Conservation (phyloP, 2,797 vertebrate genomes). For the Diplodus puntazzo region DNA sequence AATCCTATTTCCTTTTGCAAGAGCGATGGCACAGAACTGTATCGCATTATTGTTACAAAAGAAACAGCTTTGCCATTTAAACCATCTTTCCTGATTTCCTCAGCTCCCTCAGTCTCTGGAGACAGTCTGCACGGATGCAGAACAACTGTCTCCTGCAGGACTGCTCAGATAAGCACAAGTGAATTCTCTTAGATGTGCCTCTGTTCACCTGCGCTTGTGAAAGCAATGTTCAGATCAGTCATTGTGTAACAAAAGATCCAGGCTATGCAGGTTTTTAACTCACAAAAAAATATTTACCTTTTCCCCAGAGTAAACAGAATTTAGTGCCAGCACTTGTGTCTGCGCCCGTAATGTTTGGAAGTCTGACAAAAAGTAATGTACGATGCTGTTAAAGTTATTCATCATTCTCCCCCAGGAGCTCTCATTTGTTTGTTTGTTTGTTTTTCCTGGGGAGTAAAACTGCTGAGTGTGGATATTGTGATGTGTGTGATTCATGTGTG, state of each 20-base stretch:
- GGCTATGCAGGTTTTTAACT: constrained; percentile 77
- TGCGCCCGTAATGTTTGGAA: constrained; percentile 87
- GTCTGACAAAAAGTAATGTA: constrained; percentile 86
- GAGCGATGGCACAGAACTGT: constrained; percentile 74
- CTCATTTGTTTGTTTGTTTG: constrained; percentile 84
- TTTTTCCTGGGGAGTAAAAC: constrained; percentile 85
- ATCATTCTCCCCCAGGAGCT: constrained; percentile 85
- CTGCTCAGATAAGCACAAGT: constrained; percentile 76
- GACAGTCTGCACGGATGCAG: constrained; percentile 66
- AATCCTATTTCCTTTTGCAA: constrained; percentile 78
- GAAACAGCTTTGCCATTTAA: constrained; percentile 82
- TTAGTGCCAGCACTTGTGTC: constrained; percentile 79
- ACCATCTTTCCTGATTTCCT: constrained; percentile 74
- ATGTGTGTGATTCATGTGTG: constrained; percentile 88
- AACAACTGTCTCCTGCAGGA: constrained; percentile 77
- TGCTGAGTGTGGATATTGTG: constrained; percentile 88
- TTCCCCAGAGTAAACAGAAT: constrained; percentile 84
- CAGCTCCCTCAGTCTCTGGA: constrained; percentile 62
- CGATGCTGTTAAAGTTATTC: constrained; percentile 87
- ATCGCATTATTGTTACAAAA: constrained; percentile 74
- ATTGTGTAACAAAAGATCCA: constrained; percentile 74
- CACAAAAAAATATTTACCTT: constrained; percentile 78
- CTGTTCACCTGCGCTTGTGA: constrained; percentile 70
- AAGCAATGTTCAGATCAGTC: constrained; percentile 75
- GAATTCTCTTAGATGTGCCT: constrained; percentile 70